Evolutionary conservation across 1,140 invertebrate species (phyloP), one percentile per base, ranked within the genome.

Genomic region (Tetramorium alpestre): DNA sequence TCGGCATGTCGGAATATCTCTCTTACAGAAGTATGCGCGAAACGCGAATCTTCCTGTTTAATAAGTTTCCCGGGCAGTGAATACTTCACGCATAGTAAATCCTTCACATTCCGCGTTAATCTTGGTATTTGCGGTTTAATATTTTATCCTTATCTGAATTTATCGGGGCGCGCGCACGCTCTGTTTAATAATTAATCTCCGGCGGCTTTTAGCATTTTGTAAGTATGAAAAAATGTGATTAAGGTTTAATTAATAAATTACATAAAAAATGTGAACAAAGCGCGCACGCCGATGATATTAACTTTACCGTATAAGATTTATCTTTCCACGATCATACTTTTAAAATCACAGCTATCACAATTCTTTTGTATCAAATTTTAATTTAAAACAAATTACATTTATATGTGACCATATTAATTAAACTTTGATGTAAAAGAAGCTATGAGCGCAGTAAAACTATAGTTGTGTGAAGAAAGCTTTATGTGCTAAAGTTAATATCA

Each of bases 61-160:
- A 78, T 78, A 65, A 65, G 44, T 78, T 65, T 11, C 44, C 4
- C 28, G 38, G 38, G 7, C 10, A n/a, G 44, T 28, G 41, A 25
- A 47, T 77, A 47, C 16, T 77, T 18, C 13, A 44, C 41, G 22
- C 41, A 47, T 33, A 56, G 41, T 33, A 51, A 49, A 65, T 78
- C 58, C 28, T 38, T 65, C 67, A 38, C 13, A 16, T 78, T 78
- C n/a, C 13, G 51, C 28, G 16, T 64, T n/a, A 13, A 65, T n/a
- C 11, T 78, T 78, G n/a, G 41, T 69, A 69, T 69, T 69, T 49
- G 65, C 65, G 65, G 41, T 69, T 69, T 75, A 38, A 58, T 25
- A 25, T 54, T 72, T 54, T 54, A 73, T 56, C 5, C 18, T 51
- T 8, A 18, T 76, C 33, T 60, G 33, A 58, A 76, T 41, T 56